Evolutionary conservation across 2,888 invertebrate genomes (phyloP).

Genomic region (Drosophila setosimentum): DNA sequence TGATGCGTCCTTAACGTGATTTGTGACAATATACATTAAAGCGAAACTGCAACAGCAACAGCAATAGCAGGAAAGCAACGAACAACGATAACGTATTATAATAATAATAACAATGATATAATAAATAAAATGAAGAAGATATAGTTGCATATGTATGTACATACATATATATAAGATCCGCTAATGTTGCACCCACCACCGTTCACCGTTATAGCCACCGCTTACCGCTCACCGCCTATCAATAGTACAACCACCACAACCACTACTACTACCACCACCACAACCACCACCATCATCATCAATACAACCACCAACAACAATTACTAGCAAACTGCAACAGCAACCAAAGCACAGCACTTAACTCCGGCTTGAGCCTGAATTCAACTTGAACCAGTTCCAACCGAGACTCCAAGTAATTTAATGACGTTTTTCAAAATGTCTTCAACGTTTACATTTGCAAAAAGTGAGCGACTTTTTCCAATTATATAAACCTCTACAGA

Average conservation of each 20-base stretch:
- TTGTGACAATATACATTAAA: not conserved
- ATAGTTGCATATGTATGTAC: slow-evolving; percentile 20
- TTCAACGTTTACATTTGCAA: slow-evolving; percentile 57
- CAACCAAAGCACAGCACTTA: slow-evolving; percentile 17
- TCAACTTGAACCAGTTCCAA: slow-evolving; percentile 37
- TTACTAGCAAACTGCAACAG: slow-evolving; percentile 30
- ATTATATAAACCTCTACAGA: slow-evolving; percentile 11
- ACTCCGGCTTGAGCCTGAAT: slow-evolving; percentile 33
- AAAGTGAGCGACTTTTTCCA: slow-evolving; percentile 64
- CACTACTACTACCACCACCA: slow-evolving; percentile 23
- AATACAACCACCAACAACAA: slow-evolving; percentile 28
- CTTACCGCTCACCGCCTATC: slow-evolving; percentile 37
- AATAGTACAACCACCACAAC: slow-evolving; percentile 26
- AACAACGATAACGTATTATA: slow-evolving; percentile 1
- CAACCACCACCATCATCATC: slow-evolving; percentile 27
- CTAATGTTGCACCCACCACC: slow-evolving; percentile 46
- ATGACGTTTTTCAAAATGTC: slow-evolving; percentile 64
- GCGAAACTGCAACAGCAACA: not conserved
- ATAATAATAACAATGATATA: not conserved
- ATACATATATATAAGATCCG: slow-evolving; percentile 24
- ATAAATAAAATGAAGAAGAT: slow-evolving; percentile 16
- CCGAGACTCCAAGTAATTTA: slow-evolving; percentile 30
- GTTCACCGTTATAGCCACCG: slow-evolving; percentile 45
- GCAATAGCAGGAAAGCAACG: slow-evolving; percentile 1
- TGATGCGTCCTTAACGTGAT: not conserved